Conservation (phyloP, 2,797 vertebrate genomes). For the Phataginus tricuspis region DNA sequence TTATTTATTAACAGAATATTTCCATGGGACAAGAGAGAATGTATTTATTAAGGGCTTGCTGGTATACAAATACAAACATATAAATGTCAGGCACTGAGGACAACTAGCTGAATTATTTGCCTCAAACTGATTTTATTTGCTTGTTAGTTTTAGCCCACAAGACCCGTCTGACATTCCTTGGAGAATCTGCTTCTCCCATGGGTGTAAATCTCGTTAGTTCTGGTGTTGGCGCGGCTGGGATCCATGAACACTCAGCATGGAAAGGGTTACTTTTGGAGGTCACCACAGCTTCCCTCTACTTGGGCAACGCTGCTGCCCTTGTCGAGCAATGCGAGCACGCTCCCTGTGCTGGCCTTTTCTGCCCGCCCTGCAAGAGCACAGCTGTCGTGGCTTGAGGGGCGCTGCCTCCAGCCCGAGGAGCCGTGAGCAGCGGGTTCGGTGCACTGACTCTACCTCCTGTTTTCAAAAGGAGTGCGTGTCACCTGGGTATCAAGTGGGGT, state of each 20-base stretch:
- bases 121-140: neutral
- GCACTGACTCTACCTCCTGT: rapidly evolving
- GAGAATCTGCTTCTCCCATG: neutral
- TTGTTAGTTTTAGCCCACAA: neutral
- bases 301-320: too few relatives aligned
- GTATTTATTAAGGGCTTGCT: constrained; percentile 43
- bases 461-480: neutral
- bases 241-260: neutral
- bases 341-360: neutral
- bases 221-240: neutral
- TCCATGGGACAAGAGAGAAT: constrained; percentile 52
- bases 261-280: neutral
- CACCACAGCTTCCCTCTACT: neutral
- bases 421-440: neutral
- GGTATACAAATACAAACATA: constrained; percentile 47
- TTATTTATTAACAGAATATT: constrained; percentile 70
- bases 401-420: neutral
- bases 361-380: neutral
- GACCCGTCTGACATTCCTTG: neutral
- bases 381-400: neutral
- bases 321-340: rapidly evolving
- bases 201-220: neutral
- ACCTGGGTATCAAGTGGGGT: neutral
- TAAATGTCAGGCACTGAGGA: neutral
- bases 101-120: neutral